These are phyloP conservation scores for Antedon bifida DNA, from an alignment of 35 echinoderm and acorn worm species.

Conservation along the genomic window DNA sequence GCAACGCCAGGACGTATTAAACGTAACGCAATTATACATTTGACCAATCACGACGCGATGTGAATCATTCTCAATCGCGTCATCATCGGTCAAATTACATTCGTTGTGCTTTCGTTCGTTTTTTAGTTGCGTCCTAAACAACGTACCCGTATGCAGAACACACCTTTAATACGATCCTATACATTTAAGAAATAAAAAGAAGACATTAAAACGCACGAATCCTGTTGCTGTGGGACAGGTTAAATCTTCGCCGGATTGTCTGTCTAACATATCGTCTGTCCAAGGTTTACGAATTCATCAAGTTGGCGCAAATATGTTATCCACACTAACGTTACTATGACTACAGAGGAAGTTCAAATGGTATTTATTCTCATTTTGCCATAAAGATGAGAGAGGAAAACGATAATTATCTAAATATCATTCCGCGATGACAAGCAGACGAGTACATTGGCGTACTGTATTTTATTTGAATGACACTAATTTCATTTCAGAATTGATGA, in stretches of 20 bases:
- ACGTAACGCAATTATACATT: too few relatives aligned
- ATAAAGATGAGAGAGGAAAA: neutral
- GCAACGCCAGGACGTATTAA: too few relatives aligned
- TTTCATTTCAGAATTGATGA: constrained; percentile 2
- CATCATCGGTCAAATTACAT: too few relatives aligned
- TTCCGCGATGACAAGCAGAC: neutral
- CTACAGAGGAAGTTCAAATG: neutral
- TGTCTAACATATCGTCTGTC: neutral
- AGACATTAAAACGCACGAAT: neutral
- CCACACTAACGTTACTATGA: neutral
- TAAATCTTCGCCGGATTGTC: too few relatives aligned
- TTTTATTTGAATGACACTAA: constrained; percentile 2
- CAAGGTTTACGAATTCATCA: neutral
- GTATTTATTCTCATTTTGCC: neutral
- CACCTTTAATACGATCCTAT: too few relatives aligned
- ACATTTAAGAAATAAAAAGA: too few relatives aligned
- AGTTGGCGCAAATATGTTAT: neutral
- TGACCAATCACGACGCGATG: too few relatives aligned
- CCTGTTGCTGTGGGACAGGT: neutral
- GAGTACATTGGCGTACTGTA: neutral
- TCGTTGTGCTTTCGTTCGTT: too few relatives aligned
- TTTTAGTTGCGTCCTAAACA: too few relatives aligned
- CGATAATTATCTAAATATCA: neutral
- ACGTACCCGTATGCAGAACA: too few relatives aligned
- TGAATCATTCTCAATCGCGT: too few relatives aligned